phyloP scores from a whole-genome alignment of 1,140 invertebrate genomes.

The Prorops nasuta region DNA sequence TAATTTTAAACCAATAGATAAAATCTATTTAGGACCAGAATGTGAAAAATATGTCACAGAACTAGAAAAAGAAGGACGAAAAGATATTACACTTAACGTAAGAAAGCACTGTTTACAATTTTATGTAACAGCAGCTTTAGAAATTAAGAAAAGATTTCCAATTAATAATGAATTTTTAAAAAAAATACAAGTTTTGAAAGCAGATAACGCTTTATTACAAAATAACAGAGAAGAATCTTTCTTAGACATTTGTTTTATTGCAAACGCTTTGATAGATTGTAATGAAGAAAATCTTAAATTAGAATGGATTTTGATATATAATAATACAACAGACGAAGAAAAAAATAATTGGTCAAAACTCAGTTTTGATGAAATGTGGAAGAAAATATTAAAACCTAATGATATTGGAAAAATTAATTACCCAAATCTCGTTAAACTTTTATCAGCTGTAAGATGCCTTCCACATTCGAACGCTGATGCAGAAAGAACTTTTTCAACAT shows the following conservation, averaged over 20 bases:
- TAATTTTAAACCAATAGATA: too few relatives aligned
- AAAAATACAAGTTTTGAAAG: conserved; percentile 2
- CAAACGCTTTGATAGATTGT: background rate
- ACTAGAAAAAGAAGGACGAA: background rate
- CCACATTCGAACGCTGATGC: too few relatives aligned
- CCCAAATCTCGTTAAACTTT: too few relatives aligned
- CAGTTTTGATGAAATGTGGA: conserved; percentile 3
- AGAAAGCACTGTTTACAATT: too few relatives aligned
- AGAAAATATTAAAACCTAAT: too few relatives aligned
- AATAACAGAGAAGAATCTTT: background rate
- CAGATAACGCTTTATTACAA: background rate
- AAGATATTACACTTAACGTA: background rate
- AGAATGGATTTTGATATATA: conserved; percentile 1
- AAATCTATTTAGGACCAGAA: background rate
- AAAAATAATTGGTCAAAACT: background rate
- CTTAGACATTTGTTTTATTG: conserved; percentile 1
- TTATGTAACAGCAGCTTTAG: background rate
- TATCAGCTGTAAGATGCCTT: too few relatives aligned
- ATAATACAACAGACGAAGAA: background rate
- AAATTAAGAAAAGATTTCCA: background rate
- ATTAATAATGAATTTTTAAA: conserved; percentile 2
- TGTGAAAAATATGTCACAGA: too few relatives aligned
- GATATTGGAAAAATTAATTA: conserved; percentile 3
- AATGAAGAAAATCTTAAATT: background rate
- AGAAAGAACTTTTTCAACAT: too few relatives aligned